These are phyloP conservation scores for Pelobates fuscus DNA, from an alignment of 2,113 vertebrate genomes.

Conservation along the genomic window DNA sequence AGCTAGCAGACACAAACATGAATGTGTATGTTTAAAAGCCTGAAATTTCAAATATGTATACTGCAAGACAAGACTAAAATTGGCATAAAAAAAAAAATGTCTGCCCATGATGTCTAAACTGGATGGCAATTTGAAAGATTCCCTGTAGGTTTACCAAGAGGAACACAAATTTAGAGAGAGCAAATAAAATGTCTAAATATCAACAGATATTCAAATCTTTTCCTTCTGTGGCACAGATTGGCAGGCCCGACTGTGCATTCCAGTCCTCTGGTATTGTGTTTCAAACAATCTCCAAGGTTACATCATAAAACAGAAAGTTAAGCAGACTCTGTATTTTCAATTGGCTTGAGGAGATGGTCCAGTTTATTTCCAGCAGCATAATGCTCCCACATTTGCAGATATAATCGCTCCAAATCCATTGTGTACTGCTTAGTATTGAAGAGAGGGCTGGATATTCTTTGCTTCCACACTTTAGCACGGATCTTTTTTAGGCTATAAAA, in stretches of 20 bases:
- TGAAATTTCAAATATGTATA: constrained; percentile 62
- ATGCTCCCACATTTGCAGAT: constrained; percentile 97
- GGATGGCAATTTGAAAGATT: constrained; percentile 63
- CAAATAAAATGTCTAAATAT: constrained; percentile 1
- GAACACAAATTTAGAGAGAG: neutral
- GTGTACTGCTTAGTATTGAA: constrained; percentile 99
- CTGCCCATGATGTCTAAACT: constrained; percentile 59
- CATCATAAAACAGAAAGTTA: constrained; percentile 61
- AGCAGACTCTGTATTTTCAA: constrained; percentile 84
- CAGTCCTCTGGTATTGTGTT: constrained; percentile 34
- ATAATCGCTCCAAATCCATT: constrained; percentile 90
- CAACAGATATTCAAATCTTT: constrained; percentile 55
- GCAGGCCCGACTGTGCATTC: constrained; percentile 66
- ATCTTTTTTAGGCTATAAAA: constrained; percentile 88
- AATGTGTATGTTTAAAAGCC: constrained; percentile 68
- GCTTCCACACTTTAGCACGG: constrained; percentile 93
- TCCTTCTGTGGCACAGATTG: constrained; percentile 63
- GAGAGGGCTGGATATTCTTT: constrained; percentile 94
- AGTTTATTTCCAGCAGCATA: constrained; percentile 86
- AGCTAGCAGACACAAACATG: constrained; percentile 70
- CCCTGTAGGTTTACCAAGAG: constrained; percentile 55
- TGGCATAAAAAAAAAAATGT: constrained; percentile 53
- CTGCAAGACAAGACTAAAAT: constrained; percentile 59
- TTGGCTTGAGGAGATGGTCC: constrained; percentile 85
- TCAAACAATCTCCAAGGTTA: neutral